Evolutionary conservation across 2,113 vertebrate species (phyloP), one percentile per base, ranked within the genome.

Genomic region (Centropus unirufus): DNA sequence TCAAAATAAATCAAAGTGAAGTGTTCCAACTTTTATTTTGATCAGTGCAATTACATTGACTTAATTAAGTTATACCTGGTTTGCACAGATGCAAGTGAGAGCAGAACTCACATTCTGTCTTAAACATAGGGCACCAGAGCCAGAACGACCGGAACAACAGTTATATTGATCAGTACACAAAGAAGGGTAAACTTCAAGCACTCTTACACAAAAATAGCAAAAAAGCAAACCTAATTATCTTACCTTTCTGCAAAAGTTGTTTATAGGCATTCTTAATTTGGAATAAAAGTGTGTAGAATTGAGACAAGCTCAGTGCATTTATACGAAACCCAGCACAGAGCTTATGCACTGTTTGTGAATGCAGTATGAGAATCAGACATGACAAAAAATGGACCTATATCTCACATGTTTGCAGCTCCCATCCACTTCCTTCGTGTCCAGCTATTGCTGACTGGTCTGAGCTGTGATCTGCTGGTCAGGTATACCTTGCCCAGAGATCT

Each of bases 1-100:
- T 63, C 12, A 42, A 78, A 96, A 76, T 16, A 36, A 66, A 44
- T 63, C 83, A 23, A 86, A 94, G 79, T 69, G 69, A 62, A 6
- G 8, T 68, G 34, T 85, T 89, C 62, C 57, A 62, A 61, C 27
- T 66, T 87, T 6, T 78, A 9, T 44, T 89, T 91, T 66, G 6
- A 68, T 78, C 27, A 4, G 12, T 79, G 40, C 42, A 78, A 49
- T 80, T 88, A 11, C 19, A 57, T 83, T 69, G 66, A 54, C 29
- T 82, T 86, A 59, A 63, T 80, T 21, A 90, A 61, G 36, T 61
- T 82, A 36, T 12, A 6, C 7, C 59, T 72, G 26, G 61, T 90
- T 90, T 90, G 63, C 27, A 44, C 32, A 79, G 68, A 49, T 44
- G 51, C 26, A 68, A 72, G 30, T 46, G 46, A 54, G 40, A 92